Evolutionary conservation across 2,113 vertebrate genomes (phyloP).

Genomic region (Tyrannus savana): DNA sequence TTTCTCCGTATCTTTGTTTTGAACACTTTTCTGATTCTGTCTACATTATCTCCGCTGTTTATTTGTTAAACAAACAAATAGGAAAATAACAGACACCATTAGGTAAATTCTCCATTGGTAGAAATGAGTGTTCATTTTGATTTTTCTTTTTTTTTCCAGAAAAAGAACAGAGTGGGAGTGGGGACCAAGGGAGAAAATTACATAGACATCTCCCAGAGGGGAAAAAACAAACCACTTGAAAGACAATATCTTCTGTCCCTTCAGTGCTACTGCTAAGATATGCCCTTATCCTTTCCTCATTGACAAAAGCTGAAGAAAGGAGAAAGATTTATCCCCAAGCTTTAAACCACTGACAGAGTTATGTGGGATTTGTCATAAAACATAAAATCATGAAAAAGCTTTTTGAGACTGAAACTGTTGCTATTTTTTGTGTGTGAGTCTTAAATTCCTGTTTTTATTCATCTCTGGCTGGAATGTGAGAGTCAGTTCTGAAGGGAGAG

Average conservation of each 20-base stretch:
- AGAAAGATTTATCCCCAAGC: background rate
- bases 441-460: background rate
- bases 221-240: background rate
- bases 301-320: background rate
- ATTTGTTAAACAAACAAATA: background rate
- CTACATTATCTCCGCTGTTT: background rate
- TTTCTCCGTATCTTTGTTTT: background rate
- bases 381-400: background rate
- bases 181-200: background rate
- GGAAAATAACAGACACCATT: background rate
- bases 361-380: background rate
- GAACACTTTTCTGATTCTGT: background rate
- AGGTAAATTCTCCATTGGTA: background rate
- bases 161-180: background rate
- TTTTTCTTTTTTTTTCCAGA: background rate
- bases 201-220: background rate
- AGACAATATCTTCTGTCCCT: background rate
- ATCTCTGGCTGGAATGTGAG: background rate
- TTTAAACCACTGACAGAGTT: background rate
- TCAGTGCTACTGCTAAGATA: background rate
- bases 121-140: background rate
- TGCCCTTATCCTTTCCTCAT: background rate
- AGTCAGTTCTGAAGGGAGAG: background rate
- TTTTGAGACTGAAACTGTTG: background rate
- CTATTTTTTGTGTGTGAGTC: background rate